A percentile compares a stretch with the other conserved stretches of the same genome.
Conservation (phyloP, 1,140 invertebrate species). For the Brachionus plicatilis region DNA sequence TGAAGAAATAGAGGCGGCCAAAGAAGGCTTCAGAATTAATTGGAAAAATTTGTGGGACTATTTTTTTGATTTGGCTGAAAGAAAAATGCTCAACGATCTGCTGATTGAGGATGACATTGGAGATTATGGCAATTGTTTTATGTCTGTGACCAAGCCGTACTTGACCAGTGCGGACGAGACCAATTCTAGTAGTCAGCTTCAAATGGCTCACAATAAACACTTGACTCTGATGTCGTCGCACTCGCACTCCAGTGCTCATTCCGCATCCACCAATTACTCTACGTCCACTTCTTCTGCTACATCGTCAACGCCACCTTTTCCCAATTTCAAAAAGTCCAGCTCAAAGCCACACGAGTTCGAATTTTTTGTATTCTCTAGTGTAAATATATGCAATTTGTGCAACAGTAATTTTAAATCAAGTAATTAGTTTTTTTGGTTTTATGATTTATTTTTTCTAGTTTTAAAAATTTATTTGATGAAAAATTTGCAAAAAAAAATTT, state of each 20-base stretch:
- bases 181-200: background rate
- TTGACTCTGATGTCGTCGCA: conserved; percentile 12
- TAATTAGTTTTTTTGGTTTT: background rate
- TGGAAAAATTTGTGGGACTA: conserved; percentile 39
- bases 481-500: no score
- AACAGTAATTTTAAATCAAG: background rate
- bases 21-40: background rate
- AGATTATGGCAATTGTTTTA: conserved; percentile 9
- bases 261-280: background rate
- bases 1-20: background rate
- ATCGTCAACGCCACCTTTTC: conserved; percentile 23
- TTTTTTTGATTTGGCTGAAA: conserved; percentile 23
- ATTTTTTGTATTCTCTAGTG: background rate
- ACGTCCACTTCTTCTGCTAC: background rate
- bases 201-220: conserved; percentile 17
- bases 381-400: background rate
- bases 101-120: background rate
- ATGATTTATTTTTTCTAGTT: no score
- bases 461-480: no score
- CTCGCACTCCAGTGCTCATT: background rate
- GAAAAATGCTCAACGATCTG: conserved; percentile 9
- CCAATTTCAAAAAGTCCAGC: background rate
- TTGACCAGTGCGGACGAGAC: background rate
- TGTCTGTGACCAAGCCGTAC: background rate
- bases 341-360: conserved; percentile 3